phyloP scores from a whole-genome alignment of 1,140 invertebrate genomes.

The Drosophila gunungcola region DNA sequence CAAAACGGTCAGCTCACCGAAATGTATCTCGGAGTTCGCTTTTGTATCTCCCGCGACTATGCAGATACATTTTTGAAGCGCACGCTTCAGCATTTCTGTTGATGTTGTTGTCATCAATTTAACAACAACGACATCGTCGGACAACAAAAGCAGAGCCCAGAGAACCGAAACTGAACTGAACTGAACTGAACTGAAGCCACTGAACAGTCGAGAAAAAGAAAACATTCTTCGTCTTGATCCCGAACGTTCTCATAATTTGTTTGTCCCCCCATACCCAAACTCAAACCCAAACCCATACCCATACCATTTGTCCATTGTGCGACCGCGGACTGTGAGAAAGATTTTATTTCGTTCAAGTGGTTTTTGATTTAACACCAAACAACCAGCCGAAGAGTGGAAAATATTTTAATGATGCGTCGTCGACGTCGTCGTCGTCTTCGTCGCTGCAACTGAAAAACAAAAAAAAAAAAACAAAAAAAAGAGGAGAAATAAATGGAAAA shows the following conservation, averaged over 20 bases:
- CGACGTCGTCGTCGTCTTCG: conserved; percentile 7
- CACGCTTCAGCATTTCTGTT: conserved; percentile 75
- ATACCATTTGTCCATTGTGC: conserved; percentile 24
- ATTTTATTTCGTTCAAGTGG: conserved; percentile 83
- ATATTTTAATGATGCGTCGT: conserved; percentile 80
- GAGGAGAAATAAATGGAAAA: conserved; percentile 45
- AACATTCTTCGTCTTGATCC: conserved; percentile 73
- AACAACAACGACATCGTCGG: conserved; percentile 49
- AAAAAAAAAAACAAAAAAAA: conserved; percentile 9
- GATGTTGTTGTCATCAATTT: conserved; percentile 80
- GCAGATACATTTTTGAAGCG: conserved; percentile 78
- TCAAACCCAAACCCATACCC: conserved; percentile 8
- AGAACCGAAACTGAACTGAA: conserved; percentile 16
- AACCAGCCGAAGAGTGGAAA: conserved; percentile 63
- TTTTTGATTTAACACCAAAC: conserved; percentile 82
- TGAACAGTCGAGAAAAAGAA: conserved; percentile 41
- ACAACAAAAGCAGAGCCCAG: conserved; percentile 42
- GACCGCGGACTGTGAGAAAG: conserved; percentile 74
- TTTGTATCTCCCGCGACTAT: conserved; percentile 28
- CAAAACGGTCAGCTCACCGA: conserved; percentile 49
- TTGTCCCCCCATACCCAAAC: conserved; percentile 26
- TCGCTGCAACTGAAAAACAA: conserved; percentile 62
- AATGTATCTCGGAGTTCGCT: conserved; percentile 43
- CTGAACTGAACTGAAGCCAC: conserved; percentile 33
- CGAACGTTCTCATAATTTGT: conserved; percentile 79